Base-by-base conservation (phyloP, 2,113 vertebrate species). In the Hippoglossus stenolepis region DNA sequence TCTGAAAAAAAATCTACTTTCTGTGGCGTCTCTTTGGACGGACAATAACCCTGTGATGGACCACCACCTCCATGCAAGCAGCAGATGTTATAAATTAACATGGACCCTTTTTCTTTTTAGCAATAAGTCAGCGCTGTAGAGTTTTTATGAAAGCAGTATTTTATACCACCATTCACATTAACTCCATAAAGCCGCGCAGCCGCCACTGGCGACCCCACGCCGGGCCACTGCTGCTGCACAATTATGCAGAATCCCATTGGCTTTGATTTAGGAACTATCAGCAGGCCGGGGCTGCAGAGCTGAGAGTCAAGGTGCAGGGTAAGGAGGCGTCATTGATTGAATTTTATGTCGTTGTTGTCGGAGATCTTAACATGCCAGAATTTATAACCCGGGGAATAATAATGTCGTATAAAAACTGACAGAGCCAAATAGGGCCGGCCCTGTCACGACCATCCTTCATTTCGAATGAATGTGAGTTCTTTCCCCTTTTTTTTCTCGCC, bases 291-390 rank as follows among this genome's bases (percentile, higher is more conserved):
- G 74, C 84, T 73, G 83, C 82, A 18, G 83, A 31, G 77, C 74
- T 20, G 70, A 77, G 79, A 67, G 82, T 81, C 28, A 68, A 77
- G 68, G 59, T 73, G 84, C 47, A 51, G 76, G 66, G 69, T 84
- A 66, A 82, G 80, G 86, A 82, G 87, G 84, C 75, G 85, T 90
- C 93, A 95, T 94, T 95, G 94, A 95, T 94, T 94, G 93, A 90
- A 93, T 94, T 94, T 95, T 93, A 94, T 94, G 93, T 94, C 89
- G 91, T 90, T 93, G 93, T 89, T 93, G 93, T 94, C 87, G 81
- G 91, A 90, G 93, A 95, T 94, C 93, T 95, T 95, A 94, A 91
- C 94, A 94, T 93, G 92, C 90, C 92, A 92, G 87, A 94, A 95
- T 95, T 95, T 95, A 95, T 92, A 91, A 93, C 93, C 91, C 66